Base-by-base conservation (phyloP, 1,140 invertebrate species). In the Vanessa tameamea region DNA sequence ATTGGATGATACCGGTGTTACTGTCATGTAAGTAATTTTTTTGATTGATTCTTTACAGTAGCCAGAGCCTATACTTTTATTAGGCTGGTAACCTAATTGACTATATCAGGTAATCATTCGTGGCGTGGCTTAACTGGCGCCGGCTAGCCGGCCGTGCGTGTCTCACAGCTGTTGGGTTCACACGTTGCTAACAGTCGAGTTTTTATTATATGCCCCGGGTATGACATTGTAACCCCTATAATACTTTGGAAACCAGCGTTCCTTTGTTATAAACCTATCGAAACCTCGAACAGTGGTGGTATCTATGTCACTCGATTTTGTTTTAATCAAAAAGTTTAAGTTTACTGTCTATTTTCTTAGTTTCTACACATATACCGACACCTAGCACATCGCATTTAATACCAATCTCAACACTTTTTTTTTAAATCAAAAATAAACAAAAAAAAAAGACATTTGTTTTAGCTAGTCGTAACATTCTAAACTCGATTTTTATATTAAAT, bases 1-100 rank as follows among this genome's bases (percentile, higher is more conserved):
- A 83, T 92, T 92, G 90, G 90, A 92, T 92, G 90, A 92, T 92
- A 91, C 78, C 81, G 82, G 90, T 86, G 82, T 78, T 57, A 57
- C 9, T 83, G 82, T 81, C 76, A 84, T 69, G 89, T 91, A 69
- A 91, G 89, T 90, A 84, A 66, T 78, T 81, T 82, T 78, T 81
- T 76, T 66, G 63, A 53, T 61, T 15, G 71, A 71, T 78, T 66
- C 31, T 66, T 75, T 50, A 57, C 7, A 61, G 70, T 13, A 23
- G 23, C 64, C 37, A 63, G 8, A 7, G 55, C 20, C 16, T 51
- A 73, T 69, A 67, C 48, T 64, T 50, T 79, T 81, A 79, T 72
- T 74, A 81, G 69, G 82, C 67, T 75, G 47, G 81, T 86, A 92
- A 92, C 90, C 90, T 92, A 90, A 87, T 88, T 90, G 88, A 79